phyloP scores from a whole-genome alignment of 2,113 vertebrate genomes.

The Syrmaticus mikado region DNA sequence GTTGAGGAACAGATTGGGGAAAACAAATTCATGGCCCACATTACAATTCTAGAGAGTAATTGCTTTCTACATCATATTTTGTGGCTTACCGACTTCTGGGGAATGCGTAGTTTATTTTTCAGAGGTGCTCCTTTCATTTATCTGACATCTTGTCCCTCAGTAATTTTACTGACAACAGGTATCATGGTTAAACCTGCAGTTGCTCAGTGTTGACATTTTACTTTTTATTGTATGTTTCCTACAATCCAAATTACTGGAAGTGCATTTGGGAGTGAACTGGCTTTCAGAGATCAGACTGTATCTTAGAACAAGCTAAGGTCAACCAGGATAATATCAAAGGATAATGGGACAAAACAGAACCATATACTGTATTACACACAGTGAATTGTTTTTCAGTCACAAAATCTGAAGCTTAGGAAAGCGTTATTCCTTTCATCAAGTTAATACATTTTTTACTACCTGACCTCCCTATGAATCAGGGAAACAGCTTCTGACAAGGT shows the following conservation, averaged over 20 bases:
- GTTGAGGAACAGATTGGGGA: background rate
- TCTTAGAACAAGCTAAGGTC: background rate
- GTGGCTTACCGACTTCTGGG: background rate
- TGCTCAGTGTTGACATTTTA: background rate
- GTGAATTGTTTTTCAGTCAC: background rate
- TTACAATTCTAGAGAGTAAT: conserved; percentile 3
- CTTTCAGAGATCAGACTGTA: background rate
- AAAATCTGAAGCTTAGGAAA: background rate
- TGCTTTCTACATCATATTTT: background rate
- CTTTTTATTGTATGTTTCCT: background rate
- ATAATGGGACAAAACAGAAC: background rate
- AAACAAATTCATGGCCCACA: background rate
- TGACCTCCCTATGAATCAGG: too few species aligned
- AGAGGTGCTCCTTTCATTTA: background rate
- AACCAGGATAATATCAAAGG: background rate
- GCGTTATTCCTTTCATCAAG: background rate
- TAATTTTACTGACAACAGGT: background rate
- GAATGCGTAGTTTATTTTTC: background rate
- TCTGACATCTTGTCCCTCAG: background rate
- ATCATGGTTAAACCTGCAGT: background rate
- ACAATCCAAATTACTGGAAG: background rate
- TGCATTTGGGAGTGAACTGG: background rate
- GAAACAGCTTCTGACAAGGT: too few species aligned
- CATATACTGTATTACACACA: background rate
- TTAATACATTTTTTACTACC: background rate